Base-by-base conservation (phyloP, 2,113 vertebrate species). In the Leiothrix lutea region DNA sequence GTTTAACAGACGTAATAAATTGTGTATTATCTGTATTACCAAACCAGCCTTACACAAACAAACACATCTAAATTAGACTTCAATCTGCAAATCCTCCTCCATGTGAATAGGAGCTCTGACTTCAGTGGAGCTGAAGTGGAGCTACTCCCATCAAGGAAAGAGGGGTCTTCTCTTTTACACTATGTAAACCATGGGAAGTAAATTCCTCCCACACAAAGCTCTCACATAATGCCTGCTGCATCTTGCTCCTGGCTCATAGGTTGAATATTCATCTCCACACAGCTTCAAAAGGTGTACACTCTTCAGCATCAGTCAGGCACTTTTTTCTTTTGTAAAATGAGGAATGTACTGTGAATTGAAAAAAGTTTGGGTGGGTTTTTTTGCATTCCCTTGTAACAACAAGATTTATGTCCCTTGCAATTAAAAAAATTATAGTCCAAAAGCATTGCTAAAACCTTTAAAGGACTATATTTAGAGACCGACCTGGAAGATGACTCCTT, bases 141-240 rank as follows among this genome's bases (percentile, higher is more conserved):
- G n/a, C 51, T 91, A 60, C 31, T 92, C 36, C 29, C 2, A 1
- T 56, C 50, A 71, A 89, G 58, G 54, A 73, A 92, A 96, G 21
- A 73, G 54, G 70, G 90, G 93, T 92, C 94, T 95, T 88, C 78
- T 85, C 70, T 95, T 83, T 65, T 44, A 69, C 60, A 64, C 45
- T 77, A 90, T 57, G 70, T 87, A 95, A 95, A 88, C 81, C 56
- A 80, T 4, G 24, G 58, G 51, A 93, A 92, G 83, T 90, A 77
- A 95, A 94, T 88, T 95, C 79, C 90, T 91, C 87, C 92, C 81
- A 82, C 87, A 90, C 78, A 92, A 78, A 91, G 74, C 74, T 94
- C 81, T 79, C 84, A 56, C 58, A 26, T 36, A 95, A 88, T 80
- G 90, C 62, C 45, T 85, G 78, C 66, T 85, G 26, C 35, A 85